These are phyloP conservation scores for Meloidogyne floridensis DNA, from an alignment of 1,140 invertebrate genomes.

Conservation along the genomic window DNA sequence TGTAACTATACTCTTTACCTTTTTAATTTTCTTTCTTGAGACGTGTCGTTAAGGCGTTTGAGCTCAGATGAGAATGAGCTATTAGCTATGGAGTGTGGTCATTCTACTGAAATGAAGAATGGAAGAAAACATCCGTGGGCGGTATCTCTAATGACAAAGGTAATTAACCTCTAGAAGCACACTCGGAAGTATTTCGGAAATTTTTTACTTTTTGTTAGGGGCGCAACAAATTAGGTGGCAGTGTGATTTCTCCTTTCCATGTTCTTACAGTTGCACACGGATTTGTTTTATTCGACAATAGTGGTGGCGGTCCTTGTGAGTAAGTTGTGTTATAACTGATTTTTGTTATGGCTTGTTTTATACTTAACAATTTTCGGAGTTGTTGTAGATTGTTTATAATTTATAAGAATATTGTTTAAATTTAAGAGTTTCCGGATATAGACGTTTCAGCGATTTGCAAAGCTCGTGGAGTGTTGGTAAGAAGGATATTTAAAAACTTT, in stretches of 20 bases:
- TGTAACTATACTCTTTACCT: neutral
- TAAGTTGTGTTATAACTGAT: slow-evolving; percentile 8
- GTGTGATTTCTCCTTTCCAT: slow-evolving; percentile 38
- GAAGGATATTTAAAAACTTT: neutral
- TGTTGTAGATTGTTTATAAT: too few species aligned
- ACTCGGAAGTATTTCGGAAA: neutral
- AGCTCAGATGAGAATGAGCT: neutral
- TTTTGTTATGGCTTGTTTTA: neutral
- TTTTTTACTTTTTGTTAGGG: slow-evolving; percentile 14
- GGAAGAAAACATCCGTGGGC: slow-evolving; percentile 30
- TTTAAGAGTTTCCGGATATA: slow-evolving; percentile 34
- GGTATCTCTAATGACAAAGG: slow-evolving; percentile 35
- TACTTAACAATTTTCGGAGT: too few species aligned
- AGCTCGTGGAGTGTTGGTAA: slow-evolving; percentile 21
- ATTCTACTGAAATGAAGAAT: slow-evolving; percentile 15
- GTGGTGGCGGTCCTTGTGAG: slow-evolving; percentile 19
- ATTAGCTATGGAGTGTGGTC: slow-evolving; percentile 13
- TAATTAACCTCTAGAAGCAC: neutral
- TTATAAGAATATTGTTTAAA: neutral
- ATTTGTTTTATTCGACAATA: slow-evolving; percentile 39
- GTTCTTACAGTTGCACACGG: slow-evolving; percentile 37
- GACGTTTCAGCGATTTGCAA: slow-evolving; percentile 12
- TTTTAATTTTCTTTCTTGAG: slow-evolving; percentile 2
- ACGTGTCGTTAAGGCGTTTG: slow-evolving; percentile 10
- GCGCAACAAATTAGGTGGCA: slow-evolving; percentile 32